Base-by-base conservation (phyloP, 2,113 vertebrate species). In the Panthera leo region DNA sequence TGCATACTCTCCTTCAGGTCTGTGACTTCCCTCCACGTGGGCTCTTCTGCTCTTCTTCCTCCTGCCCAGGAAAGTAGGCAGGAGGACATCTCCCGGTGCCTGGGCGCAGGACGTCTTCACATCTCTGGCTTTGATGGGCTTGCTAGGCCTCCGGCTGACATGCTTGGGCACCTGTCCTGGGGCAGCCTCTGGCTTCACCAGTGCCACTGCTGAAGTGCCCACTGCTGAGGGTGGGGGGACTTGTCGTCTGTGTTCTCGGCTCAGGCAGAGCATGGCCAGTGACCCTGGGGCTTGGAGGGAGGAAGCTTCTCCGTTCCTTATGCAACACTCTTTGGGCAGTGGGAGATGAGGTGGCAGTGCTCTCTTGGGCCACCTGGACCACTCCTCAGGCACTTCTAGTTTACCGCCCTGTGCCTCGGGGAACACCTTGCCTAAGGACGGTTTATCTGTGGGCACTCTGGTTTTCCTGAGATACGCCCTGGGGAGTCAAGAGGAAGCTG, bases 131-230 rank as follows among this genome's bases (percentile, higher is more conserved):
- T 45, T 75, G 84, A 55, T 16, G 53, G 63, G 13, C 14, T 63
- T 2, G 0, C 3, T 0, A 5, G 23, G 78, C 68, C 29, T 19
- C 67, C 0, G 0, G 68, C 34, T 84, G 65, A 75, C 0, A 4
- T 27, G 6, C n/a, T 58, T 9, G 5, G 4, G 19, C 31, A 0
- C 18, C 36, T 80, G 82, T 45, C 31, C 34, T 5, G 3, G 87
- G 73, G 39, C 5, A 13, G 63, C 83, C 58, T 76, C 34, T 39
- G 79, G 48, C 45, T 48, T 61, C 48, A 1, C 7, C 11, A 23
- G 85, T 21, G n/a, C 63, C 16, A 6, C 36, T 3, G 11, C 27
- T 27, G 48, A n/a, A 53, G 48, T 65, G 48, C 25, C 70, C 48
- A 27, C 23, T 34, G 21, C 29, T 83, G 27, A 42, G n/a, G 6